Percentiles rank a stretch among this genome's conserved stretches.
Evolutionary conservation across 2,888 invertebrate genomes (phyloP).

Genomic region (Pantelozetes paolii): DNA sequence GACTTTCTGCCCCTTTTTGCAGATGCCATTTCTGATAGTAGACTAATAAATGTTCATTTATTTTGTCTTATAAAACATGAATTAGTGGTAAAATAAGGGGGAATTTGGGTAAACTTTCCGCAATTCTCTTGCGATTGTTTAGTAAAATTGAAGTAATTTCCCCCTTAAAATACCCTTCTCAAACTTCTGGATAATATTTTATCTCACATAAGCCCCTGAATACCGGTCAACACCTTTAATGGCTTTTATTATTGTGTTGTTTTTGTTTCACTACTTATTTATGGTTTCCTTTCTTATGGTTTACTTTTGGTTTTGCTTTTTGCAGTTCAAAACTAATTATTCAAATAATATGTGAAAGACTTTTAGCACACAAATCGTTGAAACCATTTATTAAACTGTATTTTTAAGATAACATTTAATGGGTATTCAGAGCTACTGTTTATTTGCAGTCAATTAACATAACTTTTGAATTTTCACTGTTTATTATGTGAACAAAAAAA

Average conservation of each 20-base stretch:
- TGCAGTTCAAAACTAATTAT: neutral
- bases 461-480: too few species aligned
- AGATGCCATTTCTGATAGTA: neutral
- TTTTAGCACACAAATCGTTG: neutral
- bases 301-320: neutral
- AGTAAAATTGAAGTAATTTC: too few species aligned
- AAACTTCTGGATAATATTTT: neutral
- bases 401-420: neutral
- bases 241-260: neutral
- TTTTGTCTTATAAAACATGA: neutral
- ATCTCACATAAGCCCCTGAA: neutral
- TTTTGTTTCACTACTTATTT: neutral
- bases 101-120: neutral
- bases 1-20: neutral
- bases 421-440: neutral
- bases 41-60: constrained; percentile 5
- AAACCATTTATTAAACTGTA: neutral
- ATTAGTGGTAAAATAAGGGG: too few species aligned
- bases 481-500: too few species aligned
- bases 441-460: neutral
- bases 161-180: too few species aligned
- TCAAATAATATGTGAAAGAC: neutral
- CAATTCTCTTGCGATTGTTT: neutral
- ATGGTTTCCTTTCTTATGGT: neutral
- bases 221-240: constrained; percentile 20